Percentiles rank a stretch among this genome's conserved stretches.
Conservation (phyloP, 2,888 invertebrate species). For the Steinernema scapterisci region DNA sequence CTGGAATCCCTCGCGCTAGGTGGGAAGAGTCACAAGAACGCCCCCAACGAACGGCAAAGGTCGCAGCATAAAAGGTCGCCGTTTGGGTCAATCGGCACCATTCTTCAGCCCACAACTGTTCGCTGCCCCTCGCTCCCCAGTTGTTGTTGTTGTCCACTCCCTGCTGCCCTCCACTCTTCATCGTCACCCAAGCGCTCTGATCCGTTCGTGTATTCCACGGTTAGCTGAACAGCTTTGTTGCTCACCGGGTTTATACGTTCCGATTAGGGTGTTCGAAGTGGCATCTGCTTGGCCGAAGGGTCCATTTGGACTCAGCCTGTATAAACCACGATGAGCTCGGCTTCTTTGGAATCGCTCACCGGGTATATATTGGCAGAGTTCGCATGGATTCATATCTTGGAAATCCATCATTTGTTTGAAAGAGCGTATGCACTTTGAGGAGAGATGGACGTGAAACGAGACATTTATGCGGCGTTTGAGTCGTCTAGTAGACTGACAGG, state of each 20-base stretch:
- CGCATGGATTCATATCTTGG: background rate
- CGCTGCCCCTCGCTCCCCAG: background rate
- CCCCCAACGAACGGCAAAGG: background rate
- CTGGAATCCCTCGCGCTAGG: background rate
- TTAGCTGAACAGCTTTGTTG: background rate
- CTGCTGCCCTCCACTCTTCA: no score
- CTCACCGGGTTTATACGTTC: constrained; percentile 29
- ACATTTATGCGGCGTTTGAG: background rate
- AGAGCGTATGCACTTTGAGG: no score
- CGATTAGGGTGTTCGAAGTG: background rate
- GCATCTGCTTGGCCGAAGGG: background rate
- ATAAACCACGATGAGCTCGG: background rate
- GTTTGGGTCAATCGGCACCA: constrained; percentile 3
- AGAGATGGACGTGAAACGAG: no score
- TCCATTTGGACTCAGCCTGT: background rate
- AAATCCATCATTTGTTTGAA: no score
- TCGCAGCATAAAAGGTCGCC: constrained; percentile 18
- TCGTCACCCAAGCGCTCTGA: background rate
- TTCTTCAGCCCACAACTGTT: background rate
- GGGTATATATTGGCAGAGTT: constrained; percentile 15
- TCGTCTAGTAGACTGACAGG: no score
- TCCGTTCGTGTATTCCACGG: constrained; percentile 26
- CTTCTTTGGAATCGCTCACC: constrained; percentile 3
- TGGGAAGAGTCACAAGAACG: constrained; percentile 2
- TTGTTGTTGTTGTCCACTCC: background rate